Evolutionary conservation across 2,888 invertebrate species (phyloP), one percentile per base, ranked within the genome.

Genomic region (Drosophila putrida): DNA sequence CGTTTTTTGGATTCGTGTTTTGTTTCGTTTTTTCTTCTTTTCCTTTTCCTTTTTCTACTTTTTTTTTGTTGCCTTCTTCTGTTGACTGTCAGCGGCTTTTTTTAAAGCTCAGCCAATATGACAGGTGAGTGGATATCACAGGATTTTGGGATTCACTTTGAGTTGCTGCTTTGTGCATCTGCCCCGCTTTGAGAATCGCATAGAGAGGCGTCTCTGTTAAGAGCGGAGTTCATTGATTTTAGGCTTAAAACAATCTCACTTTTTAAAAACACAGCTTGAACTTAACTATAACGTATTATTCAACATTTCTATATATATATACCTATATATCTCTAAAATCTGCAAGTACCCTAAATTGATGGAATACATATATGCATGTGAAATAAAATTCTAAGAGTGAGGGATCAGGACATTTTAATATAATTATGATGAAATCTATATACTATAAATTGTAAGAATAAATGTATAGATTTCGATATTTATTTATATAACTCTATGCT

Each of bases 31-130:
- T 31, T 61, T 51, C 31, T 6, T 31, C 35, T 10, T 31, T 2
- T 15, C 8, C 9, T 20, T 27, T 20, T 15, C 39, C 4, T 28
- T n/a, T 15, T 33, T 6, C 10, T 36, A 38, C 6, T 31, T 41
- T 36, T 35, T 6, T 4, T 50, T 2, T 35, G 28, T 71, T 13
- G 8, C 6, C 39, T 15, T 67, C 10, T 41, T 58, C 36, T 60
- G 51, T 57, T 38, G 44, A 51, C 75, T 74, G 68, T 66, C 68
- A 60, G 68, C 8, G 41, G 50, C 39, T 39, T 60, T 71, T 20
- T 55, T 72, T 72, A 62, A 73, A 73, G 73, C 64, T 10, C 33
- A 39, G 67, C 46, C 79, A 74, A 78, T 75, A 31, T 28, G 59
- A 47, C 75, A 72, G 72, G 72, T 74, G 72, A 67, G 47, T 33